Evolutionary conservation across 2,888 invertebrate species (phyloP), one percentile per base, ranked within the genome.

Genomic region (Eupithecia insigniata): DNA sequence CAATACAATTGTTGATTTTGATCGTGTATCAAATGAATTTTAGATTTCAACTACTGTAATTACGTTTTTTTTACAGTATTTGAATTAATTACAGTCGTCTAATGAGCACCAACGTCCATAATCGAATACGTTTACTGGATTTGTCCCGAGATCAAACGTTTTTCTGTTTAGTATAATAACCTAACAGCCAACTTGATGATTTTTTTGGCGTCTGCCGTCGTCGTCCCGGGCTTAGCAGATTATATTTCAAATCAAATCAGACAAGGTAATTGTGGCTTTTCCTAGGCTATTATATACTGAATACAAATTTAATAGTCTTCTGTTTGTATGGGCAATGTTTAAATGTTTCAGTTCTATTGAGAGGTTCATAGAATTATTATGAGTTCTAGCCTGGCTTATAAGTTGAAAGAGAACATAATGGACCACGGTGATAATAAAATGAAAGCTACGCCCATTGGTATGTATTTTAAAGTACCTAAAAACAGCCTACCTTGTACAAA

Each of bases 361-460:
- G 16, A 67, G 36, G 0, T 62, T n/a, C 55, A 67, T 60, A 64
- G 18, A 75, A 69, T 32, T 70, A 92, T 92, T 70, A 92, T 92
- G 92, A 92, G 87, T 87, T 87, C 85, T 78, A 89, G 79, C 75
- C 88, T 88, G 82, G 85, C 82, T 66, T 88, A 87, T 78, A 92
- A 90, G 85, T 85, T 87, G 82, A 93, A 92, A 82, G 92, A 93
- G 71, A 86, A 84, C 83, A 85, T 71, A 18, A 79, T 82, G 71
- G 90, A 90, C 34, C 80, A 82, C 73, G 80, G 82, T 77, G 93
- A 93, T 76, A 88, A 78, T 79, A 92, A 92, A 85, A 76, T 87
- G 28, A 93, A 90, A 83, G 83, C 90, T 60, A 93, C 93, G 36
- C 93, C 93, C 58, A 87, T 93, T 74, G 93, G 93, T 93, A 85